Evolutionary conservation across 2,113 vertebrate species (phyloP).

Genomic region (Chloebia gouldiae): DNA sequence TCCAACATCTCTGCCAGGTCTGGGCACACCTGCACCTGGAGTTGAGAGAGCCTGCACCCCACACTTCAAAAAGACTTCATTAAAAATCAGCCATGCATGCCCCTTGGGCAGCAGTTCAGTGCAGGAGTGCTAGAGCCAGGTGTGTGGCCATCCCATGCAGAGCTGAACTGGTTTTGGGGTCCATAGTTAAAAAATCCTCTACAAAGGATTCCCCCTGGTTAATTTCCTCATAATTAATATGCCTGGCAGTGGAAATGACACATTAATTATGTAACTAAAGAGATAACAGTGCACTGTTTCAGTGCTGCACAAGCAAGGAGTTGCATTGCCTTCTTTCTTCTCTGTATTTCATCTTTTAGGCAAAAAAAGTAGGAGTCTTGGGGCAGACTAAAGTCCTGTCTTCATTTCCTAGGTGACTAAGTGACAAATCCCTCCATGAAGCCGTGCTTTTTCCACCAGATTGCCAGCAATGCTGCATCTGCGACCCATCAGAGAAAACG

Average conservation of each 20-base stretch:
- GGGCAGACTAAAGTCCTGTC: not conserved
- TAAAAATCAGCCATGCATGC: not conserved
- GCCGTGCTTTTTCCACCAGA: not conserved
- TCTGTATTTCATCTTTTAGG: not conserved
- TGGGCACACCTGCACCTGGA: not conserved
- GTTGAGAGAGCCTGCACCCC: not conserved
- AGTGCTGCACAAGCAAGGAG: not conserved
- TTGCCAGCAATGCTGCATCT: not conserved
- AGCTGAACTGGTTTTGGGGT: not conserved
- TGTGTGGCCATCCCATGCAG: not conserved
- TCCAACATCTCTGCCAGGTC: not conserved
- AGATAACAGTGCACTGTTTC: not conserved
- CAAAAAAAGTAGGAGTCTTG: accelerated
- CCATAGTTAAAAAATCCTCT: not conserved
- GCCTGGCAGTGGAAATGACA: not conserved
- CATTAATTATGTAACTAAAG: not conserved
- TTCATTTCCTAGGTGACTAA: not conserved
- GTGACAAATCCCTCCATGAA: not conserved
- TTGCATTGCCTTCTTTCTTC: not conserved
- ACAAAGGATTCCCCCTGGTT: not conserved
- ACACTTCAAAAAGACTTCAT: accelerated
- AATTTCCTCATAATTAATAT: not conserved
- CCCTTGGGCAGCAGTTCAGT: not conserved
- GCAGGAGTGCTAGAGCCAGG: not conserved
- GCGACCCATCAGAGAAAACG: not conserved